phyloP scores from a whole-genome alignment of 2,113 vertebrate genomes.

The Calonectris borealis region DNA sequence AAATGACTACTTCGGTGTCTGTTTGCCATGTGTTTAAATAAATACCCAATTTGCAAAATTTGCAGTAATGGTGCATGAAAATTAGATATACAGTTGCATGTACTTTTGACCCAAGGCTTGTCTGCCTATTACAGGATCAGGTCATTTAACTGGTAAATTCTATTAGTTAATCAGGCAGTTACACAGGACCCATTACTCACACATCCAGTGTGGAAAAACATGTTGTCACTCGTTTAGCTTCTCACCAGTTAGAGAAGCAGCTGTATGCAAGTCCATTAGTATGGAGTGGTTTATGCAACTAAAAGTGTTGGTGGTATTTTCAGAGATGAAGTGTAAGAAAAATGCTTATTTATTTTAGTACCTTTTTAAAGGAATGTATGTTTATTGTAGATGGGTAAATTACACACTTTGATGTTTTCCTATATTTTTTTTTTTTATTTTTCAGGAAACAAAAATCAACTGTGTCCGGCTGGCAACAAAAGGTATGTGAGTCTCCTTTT shows the following conservation, averaged over 20 bases:
- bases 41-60: conserved; percentile 48
- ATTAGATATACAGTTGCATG: neutral
- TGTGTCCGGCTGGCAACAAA: conserved; percentile 94
- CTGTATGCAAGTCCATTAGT: neutral
- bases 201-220: neutral
- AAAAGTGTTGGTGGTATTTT: neutral
- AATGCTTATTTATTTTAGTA: neutral
- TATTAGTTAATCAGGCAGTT: neutral
- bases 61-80: conserved; percentile 46
- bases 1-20: neutral
- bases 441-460: conserved; percentile 97
- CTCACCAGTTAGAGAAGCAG: neutral
- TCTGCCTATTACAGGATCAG: conserved; percentile 3
- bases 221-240: neutral
- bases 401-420: neutral
- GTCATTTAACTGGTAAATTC: neutral
- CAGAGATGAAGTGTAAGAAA: neutral
- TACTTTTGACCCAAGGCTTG: conserved; percentile 35
- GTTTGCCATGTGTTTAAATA: conserved; percentile 52
- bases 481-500: conserved; percentile 82
- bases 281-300: neutral
- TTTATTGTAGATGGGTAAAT: neutral
- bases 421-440: conserved; percentile 61
- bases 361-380: neutral
- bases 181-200: neutral